These are phyloP conservation scores for Oasisia sp. DNA, from an alignment of 2,888 invertebrate species.

Conservation along the genomic window DNA sequence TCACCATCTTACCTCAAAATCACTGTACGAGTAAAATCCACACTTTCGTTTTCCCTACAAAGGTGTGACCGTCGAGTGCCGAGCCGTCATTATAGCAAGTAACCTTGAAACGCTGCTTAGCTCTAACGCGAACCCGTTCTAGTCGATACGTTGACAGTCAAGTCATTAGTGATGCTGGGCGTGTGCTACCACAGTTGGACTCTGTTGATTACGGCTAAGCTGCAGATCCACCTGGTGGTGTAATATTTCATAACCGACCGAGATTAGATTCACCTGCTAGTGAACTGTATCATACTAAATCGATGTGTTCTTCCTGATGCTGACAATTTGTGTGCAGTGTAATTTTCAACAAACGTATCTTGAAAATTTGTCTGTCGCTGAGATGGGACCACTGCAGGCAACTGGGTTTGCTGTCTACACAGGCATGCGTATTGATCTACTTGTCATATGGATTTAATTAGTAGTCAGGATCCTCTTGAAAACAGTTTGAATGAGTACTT, in stretches of 20 bases:
- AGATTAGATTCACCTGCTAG: neutral
- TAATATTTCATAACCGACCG: neutral
- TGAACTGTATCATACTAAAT: too few species aligned
- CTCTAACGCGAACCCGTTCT: neutral
- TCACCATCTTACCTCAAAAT: neutral
- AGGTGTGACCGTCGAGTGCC: neutral
- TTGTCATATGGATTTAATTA: too few species aligned
- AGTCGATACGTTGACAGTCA: neutral
- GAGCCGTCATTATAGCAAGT: neutral
- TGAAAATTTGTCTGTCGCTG: too few species aligned
- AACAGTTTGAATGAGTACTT: too few species aligned
- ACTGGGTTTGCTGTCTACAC: too few species aligned
- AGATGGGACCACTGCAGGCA: too few species aligned
- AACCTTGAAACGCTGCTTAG: neutral
- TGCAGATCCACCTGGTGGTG: neutral
- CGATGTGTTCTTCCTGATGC: too few species aligned
- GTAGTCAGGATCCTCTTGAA: too few species aligned
- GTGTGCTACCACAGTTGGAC: neutral
- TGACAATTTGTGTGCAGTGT: too few species aligned
- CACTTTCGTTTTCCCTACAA: neutral
- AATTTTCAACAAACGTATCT: too few species aligned
- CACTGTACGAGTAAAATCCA: too few species aligned
- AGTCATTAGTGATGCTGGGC: neutral
- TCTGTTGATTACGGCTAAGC: neutral
- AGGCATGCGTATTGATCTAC: too few species aligned